phyloP scores from a whole-genome alignment of 2,888 invertebrate genomes.

The Orgyia antiqua region DNA sequence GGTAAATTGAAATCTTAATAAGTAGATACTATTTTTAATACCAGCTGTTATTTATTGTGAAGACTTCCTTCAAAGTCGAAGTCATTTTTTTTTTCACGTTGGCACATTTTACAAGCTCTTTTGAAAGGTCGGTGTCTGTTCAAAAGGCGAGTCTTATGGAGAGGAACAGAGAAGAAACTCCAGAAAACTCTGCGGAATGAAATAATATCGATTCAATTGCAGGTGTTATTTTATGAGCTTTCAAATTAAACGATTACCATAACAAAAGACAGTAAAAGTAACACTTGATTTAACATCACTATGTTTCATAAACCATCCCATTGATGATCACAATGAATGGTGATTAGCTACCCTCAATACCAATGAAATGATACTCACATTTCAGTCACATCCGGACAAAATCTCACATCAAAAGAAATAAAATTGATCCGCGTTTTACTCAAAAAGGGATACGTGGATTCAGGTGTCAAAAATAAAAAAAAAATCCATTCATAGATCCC shows the following conservation, averaged over 20 bases:
- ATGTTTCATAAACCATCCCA: slow-evolving; percentile 7
- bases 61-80: too few relatives aligned
- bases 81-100: too few relatives aligned
- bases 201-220: too few relatives aligned
- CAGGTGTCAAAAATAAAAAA: slow-evolving; percentile 62
- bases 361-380: slow-evolving; percentile 14
- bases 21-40: too few relatives aligned
- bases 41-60: too few relatives aligned
- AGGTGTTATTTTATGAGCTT: too few relatives aligned
- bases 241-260: background rate
- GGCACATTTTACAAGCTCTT: too few relatives aligned
- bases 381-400: slow-evolving; percentile 43
- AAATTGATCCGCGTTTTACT: slow-evolving; percentile 54
- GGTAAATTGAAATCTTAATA: too few relatives aligned
- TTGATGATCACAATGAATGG: slow-evolving; percentile 5
- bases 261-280: slow-evolving; percentile 1
- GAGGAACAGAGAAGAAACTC: too few relatives aligned
- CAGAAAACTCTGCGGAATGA: too few relatives aligned
- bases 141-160: too few relatives aligned
- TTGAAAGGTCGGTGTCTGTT: too few relatives aligned
- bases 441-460: slow-evolving; percentile 54
- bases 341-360: slow-evolving; percentile 12
- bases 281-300: slow-evolving; percentile 3
- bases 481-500: slow-evolving; percentile 46
- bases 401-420: slow-evolving; percentile 42